phyloP scores from a whole-genome alignment of 1,140 invertebrate genomes.

The Melanaphis sacchari region DNA sequence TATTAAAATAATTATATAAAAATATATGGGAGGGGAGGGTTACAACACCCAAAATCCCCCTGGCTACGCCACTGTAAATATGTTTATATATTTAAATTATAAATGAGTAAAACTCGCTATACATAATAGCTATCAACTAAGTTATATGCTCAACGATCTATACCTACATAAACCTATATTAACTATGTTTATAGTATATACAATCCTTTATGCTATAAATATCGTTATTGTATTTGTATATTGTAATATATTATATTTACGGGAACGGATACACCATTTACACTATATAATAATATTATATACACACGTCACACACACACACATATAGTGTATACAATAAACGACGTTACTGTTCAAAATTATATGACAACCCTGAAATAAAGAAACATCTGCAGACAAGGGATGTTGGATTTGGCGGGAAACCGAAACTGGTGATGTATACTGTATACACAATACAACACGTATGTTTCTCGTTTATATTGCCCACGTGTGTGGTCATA shows the following conservation, averaged over 20 bases:
- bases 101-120: neutral
- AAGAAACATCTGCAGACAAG: slow-evolving; percentile 12
- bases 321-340: neutral
- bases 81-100: neutral
- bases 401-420: slow-evolving; percentile 4
- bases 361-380: neutral
- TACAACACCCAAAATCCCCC: too few species aligned
- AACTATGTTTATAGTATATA: too few species aligned
- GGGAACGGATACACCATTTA: neutral
- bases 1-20: too few species aligned
- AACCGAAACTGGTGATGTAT: neutral
- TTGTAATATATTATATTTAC: neutral
- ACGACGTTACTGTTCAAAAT: neutral
- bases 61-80: too few species aligned
- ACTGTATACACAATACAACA: neutral
- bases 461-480: neutral
- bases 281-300: neutral
- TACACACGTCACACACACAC: neutral
- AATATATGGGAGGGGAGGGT: too few species aligned
- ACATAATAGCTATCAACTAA: neutral
- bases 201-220: too few species aligned
- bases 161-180: too few species aligned
- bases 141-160: neutral
- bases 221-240: too few species aligned
- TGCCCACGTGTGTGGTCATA: neutral